A percentile compares a stretch with the other conserved stretches of the same genome.
These are phyloP conservation scores for Lepilemur ruficaudatus DNA, from an alignment of 2,797 vertebrate species.

Conservation along the genomic window DNA sequence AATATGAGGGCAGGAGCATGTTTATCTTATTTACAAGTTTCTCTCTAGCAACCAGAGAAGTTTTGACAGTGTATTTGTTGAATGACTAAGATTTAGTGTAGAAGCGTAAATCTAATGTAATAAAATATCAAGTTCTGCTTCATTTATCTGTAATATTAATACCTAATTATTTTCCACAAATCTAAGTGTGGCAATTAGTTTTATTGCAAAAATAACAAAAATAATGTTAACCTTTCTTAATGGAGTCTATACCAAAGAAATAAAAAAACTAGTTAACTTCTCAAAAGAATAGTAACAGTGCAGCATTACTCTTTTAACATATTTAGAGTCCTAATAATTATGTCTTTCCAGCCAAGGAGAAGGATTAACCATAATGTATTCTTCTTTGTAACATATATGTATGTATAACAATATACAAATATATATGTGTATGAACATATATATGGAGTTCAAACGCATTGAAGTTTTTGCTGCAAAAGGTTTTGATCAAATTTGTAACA, in stretches of 20 bases:
- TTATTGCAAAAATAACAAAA: neutral
- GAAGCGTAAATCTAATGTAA: neutral
- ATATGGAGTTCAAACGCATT: neutral
- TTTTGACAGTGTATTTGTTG: neutral
- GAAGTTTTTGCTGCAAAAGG: neutral
- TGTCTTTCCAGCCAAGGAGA: neutral
- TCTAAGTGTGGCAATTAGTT: neutral
- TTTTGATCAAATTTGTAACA: neutral
- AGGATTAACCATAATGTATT: neutral
- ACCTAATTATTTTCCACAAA: neutral
- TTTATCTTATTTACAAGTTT: neutral
- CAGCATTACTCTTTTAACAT: neutral
- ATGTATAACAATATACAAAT: neutral
- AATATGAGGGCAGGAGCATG: neutral
- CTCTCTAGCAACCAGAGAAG: neutral
- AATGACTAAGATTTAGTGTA: neutral
- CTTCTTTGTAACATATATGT: neutral
- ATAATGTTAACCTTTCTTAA: neutral
- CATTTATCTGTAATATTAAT: neutral
- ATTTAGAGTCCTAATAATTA: neutral
- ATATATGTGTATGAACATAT: neutral
- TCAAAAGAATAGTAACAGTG: neutral
- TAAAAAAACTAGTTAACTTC: neutral
- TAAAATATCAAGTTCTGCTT: neutral
- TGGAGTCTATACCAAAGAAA: neutral